Evolutionary conservation across 1,140 invertebrate genomes (phyloP), one percentile per base, ranked within the genome.

Genomic region (Zaprionus camerounensis): DNA sequence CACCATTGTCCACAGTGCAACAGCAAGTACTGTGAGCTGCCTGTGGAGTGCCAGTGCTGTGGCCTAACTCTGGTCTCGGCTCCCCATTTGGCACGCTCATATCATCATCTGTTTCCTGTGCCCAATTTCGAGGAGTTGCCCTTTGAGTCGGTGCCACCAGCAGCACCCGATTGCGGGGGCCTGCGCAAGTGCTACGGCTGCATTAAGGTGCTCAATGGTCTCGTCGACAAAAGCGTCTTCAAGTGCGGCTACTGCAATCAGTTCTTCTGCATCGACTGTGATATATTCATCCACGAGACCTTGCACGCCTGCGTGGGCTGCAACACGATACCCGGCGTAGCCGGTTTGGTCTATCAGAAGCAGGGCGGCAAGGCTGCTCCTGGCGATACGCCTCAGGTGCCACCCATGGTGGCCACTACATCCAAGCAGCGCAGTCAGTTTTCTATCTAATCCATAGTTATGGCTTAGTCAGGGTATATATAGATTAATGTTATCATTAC

Each of bases 11-110:
- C 98, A 24, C 98, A 99, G 91, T 99, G 99, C 94, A 95, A 96
- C 71, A 98, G 97, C 93, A 99, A 99, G 94, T 99, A 99, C 93
- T 99, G 99, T 94, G 98, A 99, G 93, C 94, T 99, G 74, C 99
- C 99, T 0, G 97, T 98, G 1, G 99, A 99, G 94, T 99, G 99
- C 93, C 95, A 96, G 91, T 96, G 97, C 13, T 99, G 99, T 94
- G 98, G 97, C 12, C 94, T 99, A 26, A 99, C 98, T 3, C 94
- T 99, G n/a, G 98, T 99, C 4, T 99, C 98, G 6, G 98, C 99
- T 12, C 98, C 98, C 15, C 99, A 99, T 94, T 94, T 99, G 44
- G 98, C 99, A 9, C 95, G 98, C 88, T 99, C 98, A 0, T 99
- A 99, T 93, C 98, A 99, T 93, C 98, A 99, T 94, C 94, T 99